Evolutionary conservation across 2,888 invertebrate genomes (phyloP), one percentile per base, ranked within the genome.

Genomic region (Scaptomyza caliginosa): DNA sequence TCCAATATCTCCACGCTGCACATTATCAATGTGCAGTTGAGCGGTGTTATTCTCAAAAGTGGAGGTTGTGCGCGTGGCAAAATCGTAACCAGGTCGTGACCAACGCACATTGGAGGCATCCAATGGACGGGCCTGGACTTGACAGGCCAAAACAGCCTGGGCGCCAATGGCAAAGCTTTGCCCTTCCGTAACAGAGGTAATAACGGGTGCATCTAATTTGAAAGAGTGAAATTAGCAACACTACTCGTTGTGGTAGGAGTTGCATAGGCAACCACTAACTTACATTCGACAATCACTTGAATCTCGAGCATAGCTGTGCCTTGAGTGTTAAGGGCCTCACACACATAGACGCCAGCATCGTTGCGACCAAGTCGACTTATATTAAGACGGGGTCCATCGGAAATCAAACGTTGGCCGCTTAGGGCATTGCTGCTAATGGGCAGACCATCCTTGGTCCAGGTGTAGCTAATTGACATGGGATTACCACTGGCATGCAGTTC

Each of bases 401-500:
- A 88, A 57, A 89, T 79, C 62, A 90, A 77, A 17, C 90, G 84
- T 50, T 90, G 89, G 1, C 88, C 88, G 24, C 82, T 86, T 21
- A 77, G 49, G 7, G 69, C 57, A 16, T 85, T 90, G 72, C 78
- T 85, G 75, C 86, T 89, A 51, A 90, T 90, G 49, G 90, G 90
- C 48, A 90, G 74, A 21, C 90, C 90, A 56, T 90, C 88, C 77
- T 89, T 90, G 28, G 90, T 90, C 90, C 90, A 90, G 52, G 90
- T 89, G 39, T 89, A 90, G 42, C 89, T 88, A 71, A 90, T 90
- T n/a, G 85, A 58, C 89, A 89, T 89, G 36, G 90, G 90, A 77
- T 90, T 90, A 24, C 88, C 90, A 26, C 75, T 87, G 36, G 90
- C 90, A 59, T 89, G 79, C n/a, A 90, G 76, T 42, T 90, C 89